Base-by-base conservation (phyloP, 2,113 vertebrate genomes). In the Odocoileus virginianus region DNA sequence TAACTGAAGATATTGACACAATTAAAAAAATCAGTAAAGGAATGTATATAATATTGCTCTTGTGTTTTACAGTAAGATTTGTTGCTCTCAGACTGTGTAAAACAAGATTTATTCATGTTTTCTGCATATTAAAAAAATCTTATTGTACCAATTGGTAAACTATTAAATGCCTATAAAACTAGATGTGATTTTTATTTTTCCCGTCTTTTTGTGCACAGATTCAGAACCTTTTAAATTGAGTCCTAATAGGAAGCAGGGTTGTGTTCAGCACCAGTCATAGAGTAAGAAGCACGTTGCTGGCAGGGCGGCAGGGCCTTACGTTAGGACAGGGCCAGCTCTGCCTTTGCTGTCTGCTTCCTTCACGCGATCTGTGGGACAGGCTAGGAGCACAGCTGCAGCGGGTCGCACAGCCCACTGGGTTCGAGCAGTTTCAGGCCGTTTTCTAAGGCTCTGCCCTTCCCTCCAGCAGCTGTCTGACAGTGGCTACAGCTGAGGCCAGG, bases 91-190 rank as follows among this genome's bases (percentile, higher is more conserved):
- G 98, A 99, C 99, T 99, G 99, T 99, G 99, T 99, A 99, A 99
- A 99, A 99, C 99, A 99, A 99, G 99, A 99, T 99, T 99, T 99
- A 99, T 99, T 99, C 99, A 99, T 99, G 99, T 99, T 99, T 99
- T 99, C 99, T 99, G 99, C 99, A 99, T 99, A 99, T 99, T 99
- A 99, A 99, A 99, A 81, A 99, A 99, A 99, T 99, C 99, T 99
- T 99, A 99, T 99, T 99, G 99, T 99, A 99, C 99, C 99, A 99
- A 99, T 99, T 99, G 99, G 99, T 99, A 99, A 99, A 99, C 99
- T 99, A 99, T 99, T 99, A 99, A 99, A 99, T 99, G 99, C 99
- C 99, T 99, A 99, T 99, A 99, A 99, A 99, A 99, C 99, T 98
- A 99, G 98, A 98, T 84, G 98, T 98, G 98, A 87, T 23, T 97